phyloP scores from a whole-genome alignment of 2,113 vertebrate species.

The Pristiophorus japonicus region DNA sequence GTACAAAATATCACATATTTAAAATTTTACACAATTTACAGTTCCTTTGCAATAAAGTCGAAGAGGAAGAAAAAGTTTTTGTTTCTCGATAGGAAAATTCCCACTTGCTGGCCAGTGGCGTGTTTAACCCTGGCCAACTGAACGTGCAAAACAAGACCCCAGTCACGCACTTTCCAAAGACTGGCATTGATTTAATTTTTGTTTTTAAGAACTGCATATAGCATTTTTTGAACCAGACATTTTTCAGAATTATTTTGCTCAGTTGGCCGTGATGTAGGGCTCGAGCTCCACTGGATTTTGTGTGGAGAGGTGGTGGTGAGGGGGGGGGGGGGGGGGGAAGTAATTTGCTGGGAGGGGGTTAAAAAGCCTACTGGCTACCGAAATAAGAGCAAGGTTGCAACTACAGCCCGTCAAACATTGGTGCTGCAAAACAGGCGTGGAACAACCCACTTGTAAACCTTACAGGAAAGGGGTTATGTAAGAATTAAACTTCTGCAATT shows the following conservation, averaged over 20 bases:
- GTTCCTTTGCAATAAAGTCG: constrained; percentile 11
- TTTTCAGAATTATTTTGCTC: constrained; percentile 16
- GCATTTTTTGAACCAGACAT: neutral
- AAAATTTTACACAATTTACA: constrained; percentile 35
- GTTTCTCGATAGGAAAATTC: neutral
- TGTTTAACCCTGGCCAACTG: neutral
- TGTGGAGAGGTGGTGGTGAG: neutral
- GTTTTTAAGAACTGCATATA: neutral
- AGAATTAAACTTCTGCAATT: neutral
- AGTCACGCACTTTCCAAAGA: constrained; percentile 19
- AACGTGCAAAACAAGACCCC: constrained; percentile 23
- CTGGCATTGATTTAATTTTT: neutral
- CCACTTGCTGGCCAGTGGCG: neutral
- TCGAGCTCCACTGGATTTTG: neutral
- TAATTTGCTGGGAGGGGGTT: neutral
- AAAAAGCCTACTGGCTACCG: neutral
- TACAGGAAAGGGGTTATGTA: neutral
- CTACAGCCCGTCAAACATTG: neutral
- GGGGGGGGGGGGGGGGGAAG: no score
- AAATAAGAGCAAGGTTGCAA: neutral
- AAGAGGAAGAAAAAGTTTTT: constrained; percentile 9
- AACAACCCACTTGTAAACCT: neutral
- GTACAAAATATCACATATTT: constrained; percentile 38
- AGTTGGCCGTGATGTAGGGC: neutral
- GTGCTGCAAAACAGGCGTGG: neutral